Percentiles rank a stretch among this genome's conserved stretches.
Conservation (phyloP, 1,140 invertebrate genomes). For the Nasonia vitripennis region DNA sequence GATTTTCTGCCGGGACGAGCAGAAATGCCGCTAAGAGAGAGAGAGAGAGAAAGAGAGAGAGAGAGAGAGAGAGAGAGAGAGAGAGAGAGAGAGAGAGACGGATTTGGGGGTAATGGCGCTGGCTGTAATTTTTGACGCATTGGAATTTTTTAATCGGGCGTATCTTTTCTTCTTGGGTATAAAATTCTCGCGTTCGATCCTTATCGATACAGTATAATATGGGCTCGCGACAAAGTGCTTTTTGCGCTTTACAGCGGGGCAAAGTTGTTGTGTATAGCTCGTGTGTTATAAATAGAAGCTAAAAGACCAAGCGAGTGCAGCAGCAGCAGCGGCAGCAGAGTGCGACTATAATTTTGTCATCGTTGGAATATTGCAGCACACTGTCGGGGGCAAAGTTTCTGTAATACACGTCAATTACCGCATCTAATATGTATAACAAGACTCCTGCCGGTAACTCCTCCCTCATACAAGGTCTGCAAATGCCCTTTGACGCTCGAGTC, state of each 20-base stretch:
- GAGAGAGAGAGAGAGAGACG: background rate
- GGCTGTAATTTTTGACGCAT: too few species aligned
- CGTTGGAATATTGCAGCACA: background rate
- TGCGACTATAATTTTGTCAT: slow-evolving; percentile 34
- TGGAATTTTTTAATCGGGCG: too few species aligned
- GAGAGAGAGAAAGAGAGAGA: too few species aligned
- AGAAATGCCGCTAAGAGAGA: background rate
- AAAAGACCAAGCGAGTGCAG: background rate
- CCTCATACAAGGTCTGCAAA: background rate
- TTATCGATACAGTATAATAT: too few species aligned
- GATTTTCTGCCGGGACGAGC: background rate
- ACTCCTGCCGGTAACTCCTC: background rate
- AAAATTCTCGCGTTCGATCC: too few species aligned
- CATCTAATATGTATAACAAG: background rate
- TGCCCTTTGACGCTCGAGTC: background rate
- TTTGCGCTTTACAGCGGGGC: background rate
- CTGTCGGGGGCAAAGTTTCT: slow-evolving; percentile 18
- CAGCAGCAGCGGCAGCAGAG: too few species aligned
- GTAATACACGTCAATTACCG: slow-evolving; percentile 5
- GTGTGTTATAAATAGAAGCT: background rate
- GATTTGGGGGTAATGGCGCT: background rate
- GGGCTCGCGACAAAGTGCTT: too few species aligned
- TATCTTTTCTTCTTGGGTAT: too few species aligned
- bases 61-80: too few species aligned
- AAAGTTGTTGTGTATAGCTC: background rate